Conservation (phyloP, 64 coral and sea anemone genomes). For the Orbicella faveolata region DNA sequence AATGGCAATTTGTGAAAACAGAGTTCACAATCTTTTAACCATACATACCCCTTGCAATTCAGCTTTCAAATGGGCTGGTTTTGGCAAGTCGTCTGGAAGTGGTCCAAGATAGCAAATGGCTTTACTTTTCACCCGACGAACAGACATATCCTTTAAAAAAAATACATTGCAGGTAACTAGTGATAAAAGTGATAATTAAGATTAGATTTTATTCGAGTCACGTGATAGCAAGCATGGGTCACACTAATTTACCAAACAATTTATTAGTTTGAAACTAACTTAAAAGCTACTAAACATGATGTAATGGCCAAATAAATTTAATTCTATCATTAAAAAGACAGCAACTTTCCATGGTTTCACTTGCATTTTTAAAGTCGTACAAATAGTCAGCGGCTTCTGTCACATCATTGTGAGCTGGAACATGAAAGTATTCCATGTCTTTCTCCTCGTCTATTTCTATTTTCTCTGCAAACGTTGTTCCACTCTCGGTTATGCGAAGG, state of each 20-base stretch:
- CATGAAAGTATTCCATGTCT: neutral
- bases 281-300: no score
- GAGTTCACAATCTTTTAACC: no score
- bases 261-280: neutral
- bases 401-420: neutral
- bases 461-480: neutral
- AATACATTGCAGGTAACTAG: neutral
- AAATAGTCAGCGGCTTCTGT: neutral
- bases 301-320: no score
- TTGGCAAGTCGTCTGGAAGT: neutral
- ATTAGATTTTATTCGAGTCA: no score
- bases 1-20: no score
- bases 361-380: slow-evolving; percentile 1
- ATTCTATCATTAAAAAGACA: no score
- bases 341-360: neutral
- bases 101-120: neutral
- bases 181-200: no score
- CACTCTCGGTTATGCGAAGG: neutral
- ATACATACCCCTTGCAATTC: neutral
- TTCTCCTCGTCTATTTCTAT: neutral
- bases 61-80: neutral
- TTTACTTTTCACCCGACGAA: neutral
- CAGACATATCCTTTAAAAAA: neutral
- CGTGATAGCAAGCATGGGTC: no score
- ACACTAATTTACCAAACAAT: no score